Percentiles rank a stretch among this genome's conserved stretches.
Evolutionary conservation across 2,888 invertebrate genomes (phyloP).

Genomic region (Agrenia bidenticulata): DNA sequence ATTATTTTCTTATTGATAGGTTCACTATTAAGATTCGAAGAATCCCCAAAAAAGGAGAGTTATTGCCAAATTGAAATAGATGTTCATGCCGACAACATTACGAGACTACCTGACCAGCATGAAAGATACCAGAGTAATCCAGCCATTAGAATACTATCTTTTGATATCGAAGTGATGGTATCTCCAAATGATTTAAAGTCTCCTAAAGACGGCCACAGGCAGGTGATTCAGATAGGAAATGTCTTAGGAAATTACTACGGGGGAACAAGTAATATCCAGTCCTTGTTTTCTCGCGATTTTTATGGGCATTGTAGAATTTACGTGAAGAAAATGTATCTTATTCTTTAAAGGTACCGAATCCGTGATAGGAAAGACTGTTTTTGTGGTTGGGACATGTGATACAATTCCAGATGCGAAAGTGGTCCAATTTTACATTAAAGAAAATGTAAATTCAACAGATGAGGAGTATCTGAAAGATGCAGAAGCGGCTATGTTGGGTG

Average conservation of each 20-base stretch:
- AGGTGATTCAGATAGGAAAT: slow-evolving; percentile 43
- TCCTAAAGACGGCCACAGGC: slow-evolving; percentile 23
- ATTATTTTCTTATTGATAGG: slow-evolving; percentile 7
- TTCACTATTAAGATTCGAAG: slow-evolving; percentile 15
- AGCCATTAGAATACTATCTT: slow-evolving; percentile 39
- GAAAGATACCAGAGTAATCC: slow-evolving; percentile 23
- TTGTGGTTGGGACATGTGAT: slow-evolving; percentile 38
- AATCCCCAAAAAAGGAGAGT: slow-evolving; percentile 16
- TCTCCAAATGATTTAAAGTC: slow-evolving; percentile 12
- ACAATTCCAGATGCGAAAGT: slow-evolving; percentile 28
- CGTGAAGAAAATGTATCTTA: too few relatives aligned
- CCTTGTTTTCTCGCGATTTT: too few relatives aligned
- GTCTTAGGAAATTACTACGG: slow-evolving; percentile 23
- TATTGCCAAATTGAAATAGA: slow-evolving; percentile 44
- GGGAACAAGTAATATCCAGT: slow-evolving; percentile 5
- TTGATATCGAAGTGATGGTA: slow-evolving; percentile 43
- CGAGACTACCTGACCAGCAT: slow-evolving; percentile 9
- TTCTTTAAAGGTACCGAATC: too few relatives aligned
- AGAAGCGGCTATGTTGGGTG: slow-evolving; percentile 32
- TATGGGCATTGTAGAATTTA: not conserved
- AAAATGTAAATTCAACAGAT: not conserved
- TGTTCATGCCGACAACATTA: slow-evolving; percentile 26
- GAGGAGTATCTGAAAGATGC: slow-evolving; percentile 13
- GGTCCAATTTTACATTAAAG: slow-evolving; percentile 28
- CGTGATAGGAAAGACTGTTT: slow-evolving; percentile 6